Evolutionary conservation across 35 echinoderm and acorn worm species (phyloP), one percentile per base, ranked within the genome.

Genomic region (Ophioderma brevispina): DNA sequence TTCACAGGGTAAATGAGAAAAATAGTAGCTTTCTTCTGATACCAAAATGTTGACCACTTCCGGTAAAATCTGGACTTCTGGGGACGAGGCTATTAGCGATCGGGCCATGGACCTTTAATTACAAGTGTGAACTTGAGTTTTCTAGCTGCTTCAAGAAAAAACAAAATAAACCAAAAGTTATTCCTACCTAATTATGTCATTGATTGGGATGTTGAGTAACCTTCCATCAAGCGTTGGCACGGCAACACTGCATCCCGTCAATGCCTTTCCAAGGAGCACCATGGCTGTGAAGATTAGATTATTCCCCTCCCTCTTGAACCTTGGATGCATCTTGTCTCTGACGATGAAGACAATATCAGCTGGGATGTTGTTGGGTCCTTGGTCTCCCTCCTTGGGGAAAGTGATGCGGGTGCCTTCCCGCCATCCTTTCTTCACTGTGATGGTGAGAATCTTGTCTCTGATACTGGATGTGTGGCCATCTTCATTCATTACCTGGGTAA

Each of bases 381-480:
- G 97, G 76, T 99, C 97, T 0, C 94, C 97, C 39, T 99, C 97
- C 82, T 99, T 95, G 0, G 97, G 97, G 84, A 99, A 99, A 19
- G 97, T 99, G 88, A 99, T 95, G 23, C 97, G 78, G n/a, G 97
- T 99, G 0, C 91, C 94, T 46, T 99, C 97, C 37, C 94, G 88
- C 97, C 97, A 99, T 13, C 97, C 97, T 64, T 93, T 95, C 39
- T 99, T 88, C 25, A 99, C 97, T 11, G 93, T 92, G 75, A 99
- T 99, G 0, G 97, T 99, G 32, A 99, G 86, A 33, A 99, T 99
- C 78, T 99, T 99, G 40, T 99, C 97, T 37, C 97, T 49, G 35
- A 90, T 95, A 79, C 97, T 99, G 37, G 97, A 99, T 14, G 97
- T 99, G 77, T 99, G 97, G 30, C 97, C 94, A 59, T 99, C 97